A percentile compares a stretch with the other conserved stretches of the same genome.
phyloP scores from a whole-genome alignment of 2,888 invertebrate species.

The Deilephila elpenor region DNA sequence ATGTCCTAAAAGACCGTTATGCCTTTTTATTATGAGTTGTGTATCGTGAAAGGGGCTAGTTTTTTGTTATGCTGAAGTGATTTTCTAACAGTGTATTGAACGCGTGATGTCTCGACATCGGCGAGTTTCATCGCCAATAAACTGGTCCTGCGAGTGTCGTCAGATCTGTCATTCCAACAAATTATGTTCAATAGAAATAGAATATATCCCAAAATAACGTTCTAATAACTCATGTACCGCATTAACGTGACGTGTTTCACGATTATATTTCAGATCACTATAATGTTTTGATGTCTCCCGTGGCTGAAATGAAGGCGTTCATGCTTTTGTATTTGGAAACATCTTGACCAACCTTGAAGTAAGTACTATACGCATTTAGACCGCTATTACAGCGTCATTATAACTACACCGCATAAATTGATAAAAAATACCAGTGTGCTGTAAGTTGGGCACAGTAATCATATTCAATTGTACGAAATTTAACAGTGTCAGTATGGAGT shows the following conservation, averaged over 20 bases:
- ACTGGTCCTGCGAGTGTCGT: slow-evolving; percentile 80
- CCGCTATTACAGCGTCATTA: slow-evolving; percentile 23
- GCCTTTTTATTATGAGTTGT: slow-evolving; percentile 46
- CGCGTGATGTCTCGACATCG: slow-evolving; percentile 40
- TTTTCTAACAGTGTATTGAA: slow-evolving; percentile 42
- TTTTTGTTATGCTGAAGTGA: slow-evolving; percentile 40
- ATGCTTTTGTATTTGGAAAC: slow-evolving; percentile 70
- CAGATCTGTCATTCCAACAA: slow-evolving; percentile 79
- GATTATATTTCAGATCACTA: slow-evolving; percentile 60
- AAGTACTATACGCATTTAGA: slow-evolving; percentile 57
- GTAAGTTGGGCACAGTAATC: not conserved
- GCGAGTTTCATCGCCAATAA: slow-evolving; percentile 65
- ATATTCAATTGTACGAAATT: slow-evolving; percentile 9
- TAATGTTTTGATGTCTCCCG: slow-evolving; percentile 50
- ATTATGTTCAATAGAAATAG: slow-evolving; percentile 61
- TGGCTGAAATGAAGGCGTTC: slow-evolving; percentile 75
- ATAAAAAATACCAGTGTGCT: not conserved
- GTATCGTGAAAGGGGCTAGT: slow-evolving; percentile 40
- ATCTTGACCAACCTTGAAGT: slow-evolving; percentile 84
- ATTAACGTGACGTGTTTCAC: slow-evolving; percentile 34
- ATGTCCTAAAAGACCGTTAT: slow-evolving; percentile 80
- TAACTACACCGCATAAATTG: not conserved
- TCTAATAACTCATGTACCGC: slow-evolving; percentile 36
- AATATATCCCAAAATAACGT: slow-evolving; percentile 48
- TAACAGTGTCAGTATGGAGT: not conserved